phyloP scores from a whole-genome alignment of 2,797 vertebrate species.

The Coccyzus lansbergi region DNA sequence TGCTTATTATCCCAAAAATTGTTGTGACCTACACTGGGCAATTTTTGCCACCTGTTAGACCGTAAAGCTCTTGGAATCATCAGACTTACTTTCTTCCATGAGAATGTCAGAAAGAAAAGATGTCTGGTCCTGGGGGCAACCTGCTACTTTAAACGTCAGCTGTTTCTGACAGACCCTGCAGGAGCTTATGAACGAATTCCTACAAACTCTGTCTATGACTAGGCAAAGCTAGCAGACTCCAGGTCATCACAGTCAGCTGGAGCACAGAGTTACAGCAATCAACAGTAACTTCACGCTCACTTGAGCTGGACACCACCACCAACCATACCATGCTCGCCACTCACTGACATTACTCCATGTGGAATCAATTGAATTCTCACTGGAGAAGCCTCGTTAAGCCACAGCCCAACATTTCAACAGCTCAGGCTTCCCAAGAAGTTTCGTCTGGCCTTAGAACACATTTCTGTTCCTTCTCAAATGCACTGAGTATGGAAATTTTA shows the following conservation, averaged over 20 bases:
- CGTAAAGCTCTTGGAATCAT: neutral
- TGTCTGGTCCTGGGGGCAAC: neutral
- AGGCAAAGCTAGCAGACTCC: neutral
- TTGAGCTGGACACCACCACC: neutral
- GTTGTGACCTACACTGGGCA: neutral
- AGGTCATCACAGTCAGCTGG: neutral
- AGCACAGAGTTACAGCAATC: neutral
- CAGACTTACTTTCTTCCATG: neutral
- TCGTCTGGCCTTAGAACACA: neutral
- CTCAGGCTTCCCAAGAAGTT: neutral
- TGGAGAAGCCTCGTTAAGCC: neutral
- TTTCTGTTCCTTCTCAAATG: neutral
- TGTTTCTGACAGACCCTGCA: neutral
- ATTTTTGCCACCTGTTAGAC: neutral
- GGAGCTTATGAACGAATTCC: neutral
- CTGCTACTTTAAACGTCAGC: neutral
- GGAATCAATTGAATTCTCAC: neutral
- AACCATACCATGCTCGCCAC: accelerated
- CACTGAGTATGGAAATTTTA: neutral
- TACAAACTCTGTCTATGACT: neutral
- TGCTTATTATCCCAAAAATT: neutral
- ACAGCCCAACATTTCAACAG: neutral
- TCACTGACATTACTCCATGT: neutral
- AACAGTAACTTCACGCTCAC: neutral
- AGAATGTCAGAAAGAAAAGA: neutral